Evolutionary conservation across 2,888 invertebrate genomes (phyloP).

Genomic region (Muscina levida): DNA sequence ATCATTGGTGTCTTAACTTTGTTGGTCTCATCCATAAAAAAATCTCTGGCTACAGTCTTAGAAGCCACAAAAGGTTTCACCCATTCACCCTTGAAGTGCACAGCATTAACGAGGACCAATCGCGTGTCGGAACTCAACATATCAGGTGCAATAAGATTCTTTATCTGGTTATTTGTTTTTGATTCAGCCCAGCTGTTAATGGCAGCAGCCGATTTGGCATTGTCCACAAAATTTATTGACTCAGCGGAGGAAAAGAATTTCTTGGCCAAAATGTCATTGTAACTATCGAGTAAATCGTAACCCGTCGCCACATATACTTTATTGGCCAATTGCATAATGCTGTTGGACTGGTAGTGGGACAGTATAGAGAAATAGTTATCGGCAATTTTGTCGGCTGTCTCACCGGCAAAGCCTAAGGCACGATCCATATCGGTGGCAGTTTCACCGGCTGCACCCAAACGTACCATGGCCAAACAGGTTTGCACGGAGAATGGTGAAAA

Average conservation of each 20-base stretch:
- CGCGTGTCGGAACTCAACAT: slow-evolving; percentile 82
- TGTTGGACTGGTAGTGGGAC: slow-evolving; percentile 71
- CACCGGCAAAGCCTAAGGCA: slow-evolving; percentile 81
- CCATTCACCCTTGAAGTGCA: slow-evolving; percentile 93
- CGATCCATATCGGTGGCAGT: slow-evolving; percentile 83
- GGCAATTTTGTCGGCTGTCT: slow-evolving; percentile 70
- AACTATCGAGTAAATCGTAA: slow-evolving; percentile 81
- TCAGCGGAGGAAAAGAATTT: slow-evolving; percentile 85
- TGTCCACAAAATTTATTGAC: slow-evolving; percentile 83
- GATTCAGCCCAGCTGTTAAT: slow-evolving; percentile 92
- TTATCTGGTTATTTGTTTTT: slow-evolving; percentile 90
- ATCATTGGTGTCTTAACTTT: slow-evolving; percentile 85
- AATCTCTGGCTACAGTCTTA: slow-evolving; percentile 83
- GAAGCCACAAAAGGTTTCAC: slow-evolving; percentile 83
- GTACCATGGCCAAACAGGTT: slow-evolving; percentile 85
- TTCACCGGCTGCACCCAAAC: slow-evolving; percentile 85
- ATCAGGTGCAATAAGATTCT: slow-evolving; percentile 84
- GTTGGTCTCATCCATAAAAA: slow-evolving; percentile 83
- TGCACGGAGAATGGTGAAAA: slow-evolving; percentile 89
- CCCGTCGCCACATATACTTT: slow-evolving; percentile 85
- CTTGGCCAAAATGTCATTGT: slow-evolving; percentile 82
- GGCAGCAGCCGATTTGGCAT: slow-evolving; percentile 80
- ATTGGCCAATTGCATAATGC: slow-evolving; percentile 84
- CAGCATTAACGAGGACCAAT: slow-evolving; percentile 89
- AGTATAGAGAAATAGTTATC: slow-evolving; percentile 72